Conservation (phyloP, 2,888 invertebrate species). For the Drosophila putrida region DNA sequence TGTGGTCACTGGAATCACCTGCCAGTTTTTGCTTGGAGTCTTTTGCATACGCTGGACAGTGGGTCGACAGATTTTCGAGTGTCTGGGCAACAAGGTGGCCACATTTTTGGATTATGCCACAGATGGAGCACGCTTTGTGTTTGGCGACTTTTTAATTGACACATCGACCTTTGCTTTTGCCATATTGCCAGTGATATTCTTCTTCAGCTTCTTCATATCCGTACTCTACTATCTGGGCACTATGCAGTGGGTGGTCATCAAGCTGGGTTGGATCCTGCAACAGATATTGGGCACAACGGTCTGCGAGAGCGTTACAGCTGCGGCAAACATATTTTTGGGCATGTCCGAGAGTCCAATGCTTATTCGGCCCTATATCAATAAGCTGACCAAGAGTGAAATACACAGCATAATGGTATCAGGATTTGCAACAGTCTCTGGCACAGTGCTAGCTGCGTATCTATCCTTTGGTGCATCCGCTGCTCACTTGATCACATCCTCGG, state of each 20-base stretch:
- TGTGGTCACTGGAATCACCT: constrained; percentile 91
- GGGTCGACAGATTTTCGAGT: constrained; percentile 89
- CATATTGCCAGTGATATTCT: constrained; percentile 96
- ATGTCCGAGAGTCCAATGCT: constrained; percentile 96
- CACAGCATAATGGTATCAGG: constrained; percentile 97
- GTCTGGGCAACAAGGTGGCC: constrained; percentile 88
- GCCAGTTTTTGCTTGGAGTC: constrained; percentile 94
- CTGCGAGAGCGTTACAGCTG: constrained; percentile 96
- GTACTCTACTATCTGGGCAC: constrained; percentile 95
- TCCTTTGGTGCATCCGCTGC: constrained; percentile 94
- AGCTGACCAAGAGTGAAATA: constrained; percentile 94
- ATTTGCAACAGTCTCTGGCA: constrained; percentile 97
- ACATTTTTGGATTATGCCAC: constrained; percentile 92
- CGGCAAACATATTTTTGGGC: constrained; percentile 97
- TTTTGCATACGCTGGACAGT: constrained; percentile 93
- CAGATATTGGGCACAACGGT: constrained; percentile 93
- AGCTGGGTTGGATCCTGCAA: constrained; percentile 92
- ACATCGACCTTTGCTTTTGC: constrained; percentile 93
- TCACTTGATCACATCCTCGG: constrained; percentile 95
- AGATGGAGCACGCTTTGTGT: constrained; percentile 94
- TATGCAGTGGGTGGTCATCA: constrained; percentile 94
- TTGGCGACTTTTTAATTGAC: constrained; percentile 89
- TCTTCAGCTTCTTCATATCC: constrained; percentile 96
- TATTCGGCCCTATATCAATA: constrained; percentile 93
- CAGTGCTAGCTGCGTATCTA: constrained; percentile 97